Conservation (phyloP, 2,888 invertebrate species). For the Sussaba pulchella region DNA sequence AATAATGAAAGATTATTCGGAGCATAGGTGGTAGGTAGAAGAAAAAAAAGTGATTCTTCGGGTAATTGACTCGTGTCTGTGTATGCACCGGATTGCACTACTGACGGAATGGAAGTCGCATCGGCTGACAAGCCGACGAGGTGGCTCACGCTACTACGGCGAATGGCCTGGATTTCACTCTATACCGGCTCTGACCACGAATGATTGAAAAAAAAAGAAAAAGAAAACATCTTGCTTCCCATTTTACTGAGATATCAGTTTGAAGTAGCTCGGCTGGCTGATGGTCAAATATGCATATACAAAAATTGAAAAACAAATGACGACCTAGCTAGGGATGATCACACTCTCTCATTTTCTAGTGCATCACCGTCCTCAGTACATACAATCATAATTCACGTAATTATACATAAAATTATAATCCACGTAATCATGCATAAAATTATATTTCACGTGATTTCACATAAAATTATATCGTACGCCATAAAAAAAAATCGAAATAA, state of each 20-base stretch:
- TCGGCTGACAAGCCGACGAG: conserved; percentile 49
- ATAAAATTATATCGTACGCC: too few species aligned
- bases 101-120: conserved; percentile 33
- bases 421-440: too few species aligned
- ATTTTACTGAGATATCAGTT: conserved; percentile 32
- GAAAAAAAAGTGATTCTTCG: background rate
- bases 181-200: conserved; percentile 22
- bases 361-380: too few species aligned
- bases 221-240: conserved; percentile 36
- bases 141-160: conserved; percentile 51
- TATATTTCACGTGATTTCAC: too few species aligned
- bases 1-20: background rate
- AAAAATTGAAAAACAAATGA: background rate
- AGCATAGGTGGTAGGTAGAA: background rate
- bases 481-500: background rate
- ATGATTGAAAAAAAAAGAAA: too few species aligned
- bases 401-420: too few species aligned
- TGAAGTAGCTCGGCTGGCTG: too few species aligned
- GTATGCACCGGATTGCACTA: conserved; percentile 43
- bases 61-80: conserved; percentile 35
- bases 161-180: conserved; percentile 66
- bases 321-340: background rate
- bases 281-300: background rate
- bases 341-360: too few species aligned
- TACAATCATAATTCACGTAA: too few species aligned